phyloP scores from a whole-genome alignment of 1,140 invertebrate species.

The Epicauta chinensis region DNA sequence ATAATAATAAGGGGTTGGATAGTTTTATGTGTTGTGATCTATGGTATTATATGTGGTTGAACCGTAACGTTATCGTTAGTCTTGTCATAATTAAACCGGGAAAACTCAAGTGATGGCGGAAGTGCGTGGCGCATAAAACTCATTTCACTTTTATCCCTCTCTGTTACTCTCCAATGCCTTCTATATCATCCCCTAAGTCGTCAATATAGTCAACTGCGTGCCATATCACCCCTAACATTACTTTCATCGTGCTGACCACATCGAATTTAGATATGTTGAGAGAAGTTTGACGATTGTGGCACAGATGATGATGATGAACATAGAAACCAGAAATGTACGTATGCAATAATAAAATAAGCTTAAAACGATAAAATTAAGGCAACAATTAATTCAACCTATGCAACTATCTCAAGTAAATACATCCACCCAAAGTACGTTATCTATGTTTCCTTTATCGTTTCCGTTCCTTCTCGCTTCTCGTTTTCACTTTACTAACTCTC shows the following conservation, averaged over 20 bases:
- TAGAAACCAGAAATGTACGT: not conserved
- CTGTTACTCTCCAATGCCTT: not conserved
- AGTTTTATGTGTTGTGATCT: no score
- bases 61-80: no score
- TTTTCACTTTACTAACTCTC: not conserved
- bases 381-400: constrained; percentile 14
- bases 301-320: no score
- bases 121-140: constrained; percentile 6
- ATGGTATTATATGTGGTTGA: no score
- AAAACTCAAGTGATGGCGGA: not conserved
- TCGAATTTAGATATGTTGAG: not conserved
- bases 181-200: no score
- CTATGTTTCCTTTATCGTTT: constrained; percentile 13
- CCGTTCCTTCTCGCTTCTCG: constrained; percentile 5
- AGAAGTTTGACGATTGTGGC: no score
- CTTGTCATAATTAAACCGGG: not conserved
- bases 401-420: constrained; percentile 14
- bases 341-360: constrained; percentile 4
- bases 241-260: constrained; percentile 11
- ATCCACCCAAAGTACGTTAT: constrained; percentile 12
- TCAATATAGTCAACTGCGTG: constrained; percentile 1
- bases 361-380: constrained; percentile 15
- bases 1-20: not conserved
- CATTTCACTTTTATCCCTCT: not conserved
- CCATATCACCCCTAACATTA: constrained; percentile 5